Conservation (phyloP, 2,888 invertebrate species). For the Orthosia gothica region DNA sequence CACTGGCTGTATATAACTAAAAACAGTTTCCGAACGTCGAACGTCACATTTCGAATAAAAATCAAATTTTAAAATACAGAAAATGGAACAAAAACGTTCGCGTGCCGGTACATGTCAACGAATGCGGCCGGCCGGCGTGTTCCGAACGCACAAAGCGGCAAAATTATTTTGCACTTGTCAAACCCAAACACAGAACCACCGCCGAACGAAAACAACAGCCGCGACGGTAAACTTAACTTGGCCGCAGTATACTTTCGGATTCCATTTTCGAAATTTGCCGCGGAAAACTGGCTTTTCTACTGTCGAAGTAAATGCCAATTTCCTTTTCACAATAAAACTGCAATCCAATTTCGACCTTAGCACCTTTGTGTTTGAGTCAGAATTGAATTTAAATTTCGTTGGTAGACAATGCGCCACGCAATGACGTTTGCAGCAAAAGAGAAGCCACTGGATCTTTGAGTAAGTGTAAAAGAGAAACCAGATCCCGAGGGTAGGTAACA, state of each 20-base stretch:
- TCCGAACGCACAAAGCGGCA: conserved; percentile 80
- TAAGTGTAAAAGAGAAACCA: conserved; percentile 76
- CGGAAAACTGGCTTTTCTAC: conserved; percentile 90
- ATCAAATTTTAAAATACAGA: conserved; percentile 75
- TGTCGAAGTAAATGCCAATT: conserved; percentile 90
- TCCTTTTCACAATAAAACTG: conserved; percentile 79
- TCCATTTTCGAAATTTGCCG: conserved; percentile 88
- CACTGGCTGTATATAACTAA: conserved; percentile 57
- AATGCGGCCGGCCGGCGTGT: conserved; percentile 85
- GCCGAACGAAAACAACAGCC: conserved; percentile 69
- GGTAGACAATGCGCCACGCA: conserved; percentile 90
- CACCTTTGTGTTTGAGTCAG: conserved; percentile 65
- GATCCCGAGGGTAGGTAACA: conserved; percentile 79
- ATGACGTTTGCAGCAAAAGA: conserved; percentile 88
- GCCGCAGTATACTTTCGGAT: conserved; percentile 80
- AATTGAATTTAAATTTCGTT: conserved; percentile 66
- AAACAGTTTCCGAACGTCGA: conserved; percentile 69
- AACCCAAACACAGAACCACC: conserved; percentile 61
- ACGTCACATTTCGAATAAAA: conserved; percentile 80
- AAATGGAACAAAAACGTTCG: conserved; percentile 89
- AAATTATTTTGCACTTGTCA: conserved; percentile 70
- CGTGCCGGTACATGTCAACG: conserved; percentile 89
- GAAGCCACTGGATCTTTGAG: conserved; percentile 70
- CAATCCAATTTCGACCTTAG: conserved; percentile 74
- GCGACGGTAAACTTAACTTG: conserved; percentile 73